Conservation (phyloP, 2,113 vertebrate species). For the Hyperopisus bebe region DNA sequence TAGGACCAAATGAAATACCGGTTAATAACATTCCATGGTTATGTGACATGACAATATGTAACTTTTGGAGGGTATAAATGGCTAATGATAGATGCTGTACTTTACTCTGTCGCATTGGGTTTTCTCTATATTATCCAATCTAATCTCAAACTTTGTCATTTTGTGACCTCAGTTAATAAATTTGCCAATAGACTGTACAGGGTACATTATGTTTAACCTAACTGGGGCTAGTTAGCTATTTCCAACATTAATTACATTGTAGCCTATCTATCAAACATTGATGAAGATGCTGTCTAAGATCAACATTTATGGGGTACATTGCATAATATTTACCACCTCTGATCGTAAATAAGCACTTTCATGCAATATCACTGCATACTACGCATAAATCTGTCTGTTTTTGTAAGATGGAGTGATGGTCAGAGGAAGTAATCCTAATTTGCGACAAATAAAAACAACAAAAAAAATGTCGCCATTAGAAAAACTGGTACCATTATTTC, state of each 20-base stretch:
- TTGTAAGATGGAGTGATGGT: neutral
- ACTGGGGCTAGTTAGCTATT: neutral
- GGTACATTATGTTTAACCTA: neutral
- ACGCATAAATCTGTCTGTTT: too few relatives aligned
- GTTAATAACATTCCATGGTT: neutral
- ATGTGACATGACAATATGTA: neutral
- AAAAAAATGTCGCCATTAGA: neutral
- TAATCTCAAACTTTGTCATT: neutral
- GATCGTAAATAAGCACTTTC: neutral
- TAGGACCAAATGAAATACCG: neutral
- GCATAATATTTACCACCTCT: neutral
- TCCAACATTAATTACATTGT: neutral
- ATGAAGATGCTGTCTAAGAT: neutral
- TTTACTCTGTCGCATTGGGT: neutral
- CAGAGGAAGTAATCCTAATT: neutral
- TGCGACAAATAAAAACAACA: neutral
- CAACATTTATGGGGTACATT: neutral
- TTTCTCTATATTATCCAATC: neutral
- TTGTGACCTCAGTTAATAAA: neutral
- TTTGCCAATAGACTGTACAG: neutral
- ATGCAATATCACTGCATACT: too few relatives aligned
- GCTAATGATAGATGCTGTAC: neutral
- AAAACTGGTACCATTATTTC: too few relatives aligned
- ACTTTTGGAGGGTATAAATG: neutral
- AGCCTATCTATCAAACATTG: neutral